These are phyloP conservation scores for Drosophila histrio DNA, from an alignment of 2,888 invertebrate genomes.

Conservation along the genomic window DNA sequence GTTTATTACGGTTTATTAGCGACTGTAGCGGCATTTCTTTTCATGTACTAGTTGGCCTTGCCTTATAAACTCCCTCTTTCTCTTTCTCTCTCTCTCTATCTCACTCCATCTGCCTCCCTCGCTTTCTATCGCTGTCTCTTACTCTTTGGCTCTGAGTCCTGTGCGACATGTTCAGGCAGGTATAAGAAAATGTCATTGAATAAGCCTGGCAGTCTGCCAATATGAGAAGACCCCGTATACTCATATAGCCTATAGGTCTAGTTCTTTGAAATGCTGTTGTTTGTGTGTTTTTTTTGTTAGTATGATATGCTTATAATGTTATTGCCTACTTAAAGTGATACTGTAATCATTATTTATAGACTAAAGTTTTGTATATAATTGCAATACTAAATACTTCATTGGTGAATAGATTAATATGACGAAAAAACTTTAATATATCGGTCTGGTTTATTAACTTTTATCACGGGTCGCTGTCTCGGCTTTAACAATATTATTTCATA, in stretches of 20 bases:
- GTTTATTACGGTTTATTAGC: conserved; percentile 76
- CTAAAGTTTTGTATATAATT: background rate
- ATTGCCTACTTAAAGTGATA: background rate
- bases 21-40: conserved; percentile 53
- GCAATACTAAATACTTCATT: no score
- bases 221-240: conserved; percentile 2
- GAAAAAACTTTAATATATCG: no score
- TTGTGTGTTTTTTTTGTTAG: background rate
- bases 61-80: conserved; percentile 1
- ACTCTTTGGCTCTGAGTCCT: background rate
- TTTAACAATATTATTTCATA: no score
- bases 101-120: background rate
- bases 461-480: no score
- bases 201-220: conserved; percentile 44
- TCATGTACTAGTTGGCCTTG: conserved; percentile 60
- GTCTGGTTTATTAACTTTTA: no score
- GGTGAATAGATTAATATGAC: no score
- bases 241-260: background rate
- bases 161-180: conserved; percentile 13
- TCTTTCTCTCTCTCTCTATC: background rate
- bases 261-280: background rate
- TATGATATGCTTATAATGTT: background rate
- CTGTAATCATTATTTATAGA: background rate
- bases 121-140: background rate
- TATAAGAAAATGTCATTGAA: conserved; percentile 30